Percentiles rank a stretch among this genome's conserved stretches.
Conservation (phyloP, 2,113 vertebrate species). For the Crotophaga sulcirostris region DNA sequence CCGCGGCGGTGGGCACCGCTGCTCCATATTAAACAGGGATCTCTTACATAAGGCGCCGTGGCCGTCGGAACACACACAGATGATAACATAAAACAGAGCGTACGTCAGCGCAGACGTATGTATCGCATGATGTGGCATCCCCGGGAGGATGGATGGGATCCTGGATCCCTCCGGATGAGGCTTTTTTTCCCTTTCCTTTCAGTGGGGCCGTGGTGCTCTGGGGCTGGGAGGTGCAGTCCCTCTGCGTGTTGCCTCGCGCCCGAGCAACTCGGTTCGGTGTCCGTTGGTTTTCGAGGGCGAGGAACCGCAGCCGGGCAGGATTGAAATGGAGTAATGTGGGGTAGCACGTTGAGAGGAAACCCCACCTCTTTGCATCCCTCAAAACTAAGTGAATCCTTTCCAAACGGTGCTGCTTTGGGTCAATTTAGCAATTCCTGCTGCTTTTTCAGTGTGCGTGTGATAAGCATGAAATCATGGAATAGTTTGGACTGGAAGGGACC, state of each 20-base stretch:
- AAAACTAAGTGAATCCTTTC: not conserved
- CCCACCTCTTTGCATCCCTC: not conserved
- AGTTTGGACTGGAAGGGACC: too few relatives aligned
- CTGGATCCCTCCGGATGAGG: not conserved
- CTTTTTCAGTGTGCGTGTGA: not conserved
- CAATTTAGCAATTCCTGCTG: not conserved
- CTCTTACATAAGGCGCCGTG: conserved; percentile 75
- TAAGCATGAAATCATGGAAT: too few relatives aligned
- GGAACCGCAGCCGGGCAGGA: not conserved
- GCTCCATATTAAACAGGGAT: conserved; percentile 41
- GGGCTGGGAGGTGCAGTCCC: not conserved
- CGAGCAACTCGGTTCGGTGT: conserved; percentile 3
- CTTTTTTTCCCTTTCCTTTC: conserved; percentile 5
- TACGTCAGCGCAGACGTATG: conserved; percentile 65
- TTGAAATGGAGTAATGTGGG: not conserved
- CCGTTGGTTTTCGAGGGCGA: not conserved
- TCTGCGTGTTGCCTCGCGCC: conserved; percentile 8
- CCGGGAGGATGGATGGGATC: not conserved
- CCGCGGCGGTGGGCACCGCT: not conserved
- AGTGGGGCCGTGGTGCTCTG: not conserved
- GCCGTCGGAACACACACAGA: conserved; percentile 57
- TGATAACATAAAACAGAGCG: conserved; percentile 30
- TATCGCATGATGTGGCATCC: conserved; percentile 33
- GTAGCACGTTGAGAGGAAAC: not conserved
- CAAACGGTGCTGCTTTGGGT: not conserved